Evolutionary conservation across 2,797 vertebrate genomes (phyloP), one percentile per base, ranked within the genome.

Genomic region (Intellagama lesueurii): DNA sequence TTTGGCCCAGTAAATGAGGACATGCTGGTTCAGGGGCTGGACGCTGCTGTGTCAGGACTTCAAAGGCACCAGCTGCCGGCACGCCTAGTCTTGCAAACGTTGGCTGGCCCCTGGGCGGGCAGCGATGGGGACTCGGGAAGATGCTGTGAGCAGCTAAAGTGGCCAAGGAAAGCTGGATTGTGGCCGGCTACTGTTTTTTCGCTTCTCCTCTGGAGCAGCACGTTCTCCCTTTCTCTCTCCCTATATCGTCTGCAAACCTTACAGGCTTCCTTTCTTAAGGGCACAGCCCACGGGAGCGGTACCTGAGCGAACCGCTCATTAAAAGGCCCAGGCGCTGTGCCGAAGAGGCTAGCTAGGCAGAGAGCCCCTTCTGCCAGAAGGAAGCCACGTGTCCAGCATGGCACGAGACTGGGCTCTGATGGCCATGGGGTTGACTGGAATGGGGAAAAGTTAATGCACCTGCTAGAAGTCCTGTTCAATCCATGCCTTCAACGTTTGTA

Each of bases 71-170:
- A 12, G 44, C 24, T 14, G 40, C 24, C 32, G 0, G 35, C 76
- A 80, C 88, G 86, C 86, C 95, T 79, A 8, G 0, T 80, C 86
- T 89, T 89, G 85, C 81, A 8, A 4, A 4, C 83, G 49, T 44
- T 47, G 0, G 0, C 1, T 1, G 19, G 60, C 66, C 0, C 30
- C 47, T n/a, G 69, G 0, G 75, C 40, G 0, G 3, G 82, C 90
- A 90, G 84, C 87, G 85, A 68, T 32, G 0, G 0, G 85, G 24
- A 28, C 72, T 76, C 82, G 86, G 40, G 81, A 84, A 22, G 83
- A 91, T 90, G 87, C 3, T 35, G 56, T 28, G 88, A 60, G 85
- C 91, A 87, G 80, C 72, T 64, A 7, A 56, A 56, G 19, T 64
- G 60, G 60, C 60, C 60, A 5, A 22, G 52, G 52, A 56, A 14